These are phyloP conservation scores for Bothrops jararaca DNA, from an alignment of 2,113 vertebrate genomes.

Conservation along the genomic window DNA sequence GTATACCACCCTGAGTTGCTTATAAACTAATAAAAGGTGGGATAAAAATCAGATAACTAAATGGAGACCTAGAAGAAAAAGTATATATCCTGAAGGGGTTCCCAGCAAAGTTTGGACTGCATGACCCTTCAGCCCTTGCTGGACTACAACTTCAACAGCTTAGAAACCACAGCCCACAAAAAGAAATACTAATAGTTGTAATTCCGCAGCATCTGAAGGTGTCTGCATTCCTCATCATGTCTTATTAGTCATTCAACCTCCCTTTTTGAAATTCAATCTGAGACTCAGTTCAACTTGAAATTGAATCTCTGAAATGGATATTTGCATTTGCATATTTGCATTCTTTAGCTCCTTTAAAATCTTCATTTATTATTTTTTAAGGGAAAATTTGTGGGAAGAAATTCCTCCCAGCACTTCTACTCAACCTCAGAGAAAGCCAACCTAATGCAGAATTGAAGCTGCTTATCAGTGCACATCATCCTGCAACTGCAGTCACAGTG, in stretches of 20 bases:
- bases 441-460: background rate
- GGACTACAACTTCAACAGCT: background rate
- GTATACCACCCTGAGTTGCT: too few relatives aligned
- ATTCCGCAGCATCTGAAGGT: background rate
- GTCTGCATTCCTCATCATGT: background rate
- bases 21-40: too few relatives aligned
- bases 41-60: too few relatives aligned
- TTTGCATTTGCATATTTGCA: background rate
- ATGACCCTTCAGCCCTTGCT: background rate
- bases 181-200: background rate
- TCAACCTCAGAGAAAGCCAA: background rate
- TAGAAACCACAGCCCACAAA: background rate
- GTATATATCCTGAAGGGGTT: background rate
- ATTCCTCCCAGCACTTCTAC: background rate
- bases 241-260: background rate
- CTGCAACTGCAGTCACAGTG: background rate
- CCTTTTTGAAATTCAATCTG: background rate
- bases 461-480: background rate
- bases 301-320: background rate
- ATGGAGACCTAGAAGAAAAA: background rate
- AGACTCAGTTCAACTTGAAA: background rate
- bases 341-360: background rate
- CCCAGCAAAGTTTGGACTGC: background rate
- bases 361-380: background rate
- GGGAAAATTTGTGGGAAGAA: background rate